A percentile compares a stretch with the other conserved stretches of the same genome.
These are phyloP conservation scores for Balaenoptera acutorostrata DNA, from an alignment of 2,113 vertebrate genomes.

Conservation along the genomic window DNA sequence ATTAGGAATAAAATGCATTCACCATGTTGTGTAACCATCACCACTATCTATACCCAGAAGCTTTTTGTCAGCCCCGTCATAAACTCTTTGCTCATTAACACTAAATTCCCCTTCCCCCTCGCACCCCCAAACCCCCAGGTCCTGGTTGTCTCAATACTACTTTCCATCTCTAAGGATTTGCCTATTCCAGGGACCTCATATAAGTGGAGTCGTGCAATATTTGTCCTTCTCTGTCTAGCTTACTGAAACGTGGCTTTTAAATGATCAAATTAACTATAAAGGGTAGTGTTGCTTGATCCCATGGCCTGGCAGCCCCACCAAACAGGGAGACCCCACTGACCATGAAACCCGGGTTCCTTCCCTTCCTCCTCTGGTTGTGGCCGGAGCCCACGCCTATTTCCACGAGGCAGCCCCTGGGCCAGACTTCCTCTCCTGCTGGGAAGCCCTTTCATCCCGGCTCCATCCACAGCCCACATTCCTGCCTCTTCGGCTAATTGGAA, in stretches of 20 bases:
- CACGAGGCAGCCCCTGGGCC: neutral
- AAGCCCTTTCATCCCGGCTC: conserved; percentile 37
- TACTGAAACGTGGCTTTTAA: neutral
- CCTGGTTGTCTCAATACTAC: neutral
- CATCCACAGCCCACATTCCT: conserved; percentile 72
- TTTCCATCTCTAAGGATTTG: neutral
- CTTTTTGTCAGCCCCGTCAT: neutral
- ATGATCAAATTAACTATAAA: neutral
- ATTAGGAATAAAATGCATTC: too few species aligned
- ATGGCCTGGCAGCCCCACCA: neutral
- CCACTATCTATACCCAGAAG: neutral
- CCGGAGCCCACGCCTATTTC: neutral
- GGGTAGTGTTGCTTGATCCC: neutral
- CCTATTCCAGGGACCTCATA: neutral
- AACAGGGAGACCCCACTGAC: neutral
- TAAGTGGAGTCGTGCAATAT: neutral
- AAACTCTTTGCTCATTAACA: neutral
- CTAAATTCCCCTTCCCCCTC: neutral
- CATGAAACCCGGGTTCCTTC: neutral
- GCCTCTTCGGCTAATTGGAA: conserved; percentile 76
- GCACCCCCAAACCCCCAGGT: neutral
- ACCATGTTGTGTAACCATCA: neutral
- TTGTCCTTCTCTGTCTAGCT: neutral
- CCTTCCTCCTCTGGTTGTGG: neutral
- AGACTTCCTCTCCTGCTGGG: neutral